Percentiles rank a stretch among this genome's conserved stretches.
phyloP scores from a whole-genome alignment of 2,888 invertebrate genomes.

The Nycteola revayana region DNA sequence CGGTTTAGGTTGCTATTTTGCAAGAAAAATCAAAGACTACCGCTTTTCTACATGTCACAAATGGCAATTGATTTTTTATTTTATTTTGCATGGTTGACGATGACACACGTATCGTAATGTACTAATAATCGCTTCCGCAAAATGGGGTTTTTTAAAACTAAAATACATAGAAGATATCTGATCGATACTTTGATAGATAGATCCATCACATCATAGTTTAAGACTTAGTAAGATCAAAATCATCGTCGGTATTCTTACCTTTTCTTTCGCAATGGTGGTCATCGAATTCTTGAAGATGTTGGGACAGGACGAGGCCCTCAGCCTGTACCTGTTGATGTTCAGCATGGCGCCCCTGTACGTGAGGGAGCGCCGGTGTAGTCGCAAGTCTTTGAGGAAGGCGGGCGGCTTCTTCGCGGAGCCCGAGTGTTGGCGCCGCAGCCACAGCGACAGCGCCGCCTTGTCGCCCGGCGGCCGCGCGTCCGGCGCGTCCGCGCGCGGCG shows the following conservation, averaged over 20 bases:
- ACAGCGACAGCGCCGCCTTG: conserved; percentile 78
- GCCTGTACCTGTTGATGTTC: conserved; percentile 89
- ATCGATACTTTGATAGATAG: too few relatives aligned
- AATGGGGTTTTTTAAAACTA: too few relatives aligned
- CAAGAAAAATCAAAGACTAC: too few relatives aligned
- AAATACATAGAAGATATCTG: too few relatives aligned
- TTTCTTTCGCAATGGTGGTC: conserved; percentile 92
- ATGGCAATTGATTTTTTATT: too few relatives aligned
- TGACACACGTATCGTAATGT: too few relatives aligned
- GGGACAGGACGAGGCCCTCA: conserved; percentile 94
- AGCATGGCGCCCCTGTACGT: conserved; percentile 94
- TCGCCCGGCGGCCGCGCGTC: conserved; percentile 48
- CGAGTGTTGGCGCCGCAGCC: conserved; percentile 79
- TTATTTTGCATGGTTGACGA: too few relatives aligned
- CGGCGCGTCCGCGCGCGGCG: conserved; percentile 37
- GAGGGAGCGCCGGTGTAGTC: conserved; percentile 89
- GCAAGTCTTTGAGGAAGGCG: conserved; percentile 87
- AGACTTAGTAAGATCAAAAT: too few relatives aligned
- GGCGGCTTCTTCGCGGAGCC: conserved; percentile 79
- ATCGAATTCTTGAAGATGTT: conserved; percentile 94
- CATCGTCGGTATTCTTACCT: conserved; percentile 76
- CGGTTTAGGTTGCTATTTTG: too few relatives aligned
- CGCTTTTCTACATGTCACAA: too few relatives aligned
- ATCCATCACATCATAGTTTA: too few relatives aligned
- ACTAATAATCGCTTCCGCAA: too few relatives aligned